Conservation (phyloP, 2,113 vertebrate genomes). For the Catharus fuscescens region DNA sequence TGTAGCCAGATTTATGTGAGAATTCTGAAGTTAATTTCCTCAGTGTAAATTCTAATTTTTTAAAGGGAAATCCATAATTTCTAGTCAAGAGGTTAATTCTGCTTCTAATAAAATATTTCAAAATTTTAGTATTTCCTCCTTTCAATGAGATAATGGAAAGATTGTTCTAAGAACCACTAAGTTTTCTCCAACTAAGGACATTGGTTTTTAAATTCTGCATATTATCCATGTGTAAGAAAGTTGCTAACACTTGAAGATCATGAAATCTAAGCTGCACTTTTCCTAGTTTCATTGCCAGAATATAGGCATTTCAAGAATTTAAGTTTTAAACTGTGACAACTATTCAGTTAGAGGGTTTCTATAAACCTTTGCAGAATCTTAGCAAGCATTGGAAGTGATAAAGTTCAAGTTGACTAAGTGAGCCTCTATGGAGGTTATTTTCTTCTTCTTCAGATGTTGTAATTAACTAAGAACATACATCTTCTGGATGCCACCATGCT, state of each 20-base stretch:
- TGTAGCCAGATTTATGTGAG: background rate
- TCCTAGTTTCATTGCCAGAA: background rate
- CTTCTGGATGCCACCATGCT: background rate
- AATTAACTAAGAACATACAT: background rate
- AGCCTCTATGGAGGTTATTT: background rate
- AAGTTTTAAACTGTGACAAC: background rate
- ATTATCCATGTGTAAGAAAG: background rate
- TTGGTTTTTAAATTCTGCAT: background rate
- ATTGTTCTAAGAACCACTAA: background rate
- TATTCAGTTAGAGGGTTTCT: background rate
- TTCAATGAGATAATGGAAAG: background rate
- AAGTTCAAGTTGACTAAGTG: background rate
- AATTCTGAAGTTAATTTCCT: background rate
- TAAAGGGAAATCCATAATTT: background rate
- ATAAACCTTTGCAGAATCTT: background rate
- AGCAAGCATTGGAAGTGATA: background rate
- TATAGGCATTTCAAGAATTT: background rate
- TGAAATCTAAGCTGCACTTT: background rate
- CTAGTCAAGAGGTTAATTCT: background rate
- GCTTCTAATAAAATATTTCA: background rate
- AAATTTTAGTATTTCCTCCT: background rate
- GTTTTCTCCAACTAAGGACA: background rate
- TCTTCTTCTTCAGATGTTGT: background rate
- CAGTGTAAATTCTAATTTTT: background rate
- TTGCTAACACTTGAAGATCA: background rate